A percentile compares a stretch with the other conserved stretches of the same genome.
These are phyloP conservation scores for Seira sanloemensis DNA, from an alignment of 2,888 invertebrate species.

Conservation along the genomic window DNA sequence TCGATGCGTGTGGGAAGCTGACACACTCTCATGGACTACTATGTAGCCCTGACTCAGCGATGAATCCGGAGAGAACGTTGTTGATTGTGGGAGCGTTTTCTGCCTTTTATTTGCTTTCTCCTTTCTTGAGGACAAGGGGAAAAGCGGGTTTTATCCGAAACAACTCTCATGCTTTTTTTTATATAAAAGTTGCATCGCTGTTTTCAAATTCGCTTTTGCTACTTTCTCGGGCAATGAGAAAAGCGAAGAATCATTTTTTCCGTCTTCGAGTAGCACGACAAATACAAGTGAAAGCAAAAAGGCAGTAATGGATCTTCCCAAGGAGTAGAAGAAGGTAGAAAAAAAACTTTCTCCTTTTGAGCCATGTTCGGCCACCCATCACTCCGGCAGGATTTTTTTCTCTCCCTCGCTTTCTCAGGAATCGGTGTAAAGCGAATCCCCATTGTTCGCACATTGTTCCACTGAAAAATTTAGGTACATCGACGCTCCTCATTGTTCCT, in stretches of 20 bases:
- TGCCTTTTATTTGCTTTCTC: not conserved
- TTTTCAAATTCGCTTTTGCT: too few relatives aligned
- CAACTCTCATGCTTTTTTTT: too few relatives aligned
- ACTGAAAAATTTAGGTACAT: slow-evolving; percentile 1
- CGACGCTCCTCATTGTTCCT: slow-evolving; percentile 16
- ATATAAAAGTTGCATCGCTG: too few relatives aligned
- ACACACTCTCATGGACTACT: too few relatives aligned
- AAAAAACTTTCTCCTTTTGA: too few relatives aligned
- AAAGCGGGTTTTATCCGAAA: too few relatives aligned
- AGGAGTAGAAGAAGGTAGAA: too few relatives aligned
- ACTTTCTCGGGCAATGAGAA: not conserved
- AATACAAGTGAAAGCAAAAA: slow-evolving; percentile 1
- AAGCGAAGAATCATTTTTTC: slow-evolving; percentile 25
- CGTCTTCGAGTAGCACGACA: not conserved
- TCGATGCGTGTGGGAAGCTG: not conserved
- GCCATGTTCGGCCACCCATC: slow-evolving; percentile 10
- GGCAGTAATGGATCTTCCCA: slow-evolving; percentile 31
- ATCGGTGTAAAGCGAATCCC: slow-evolving; percentile 2
- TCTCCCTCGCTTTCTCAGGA: not conserved
- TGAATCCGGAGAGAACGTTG: not conserved
- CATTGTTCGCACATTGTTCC: slow-evolving; percentile 18
- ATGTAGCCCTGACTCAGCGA: too few relatives aligned
- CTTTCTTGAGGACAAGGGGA: not conserved
- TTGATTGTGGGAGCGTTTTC: not conserved
- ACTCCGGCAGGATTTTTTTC: not conserved